Evolutionary conservation across 2,888 invertebrate genomes (phyloP).

Genomic region (Platycnemis pennipes): DNA sequence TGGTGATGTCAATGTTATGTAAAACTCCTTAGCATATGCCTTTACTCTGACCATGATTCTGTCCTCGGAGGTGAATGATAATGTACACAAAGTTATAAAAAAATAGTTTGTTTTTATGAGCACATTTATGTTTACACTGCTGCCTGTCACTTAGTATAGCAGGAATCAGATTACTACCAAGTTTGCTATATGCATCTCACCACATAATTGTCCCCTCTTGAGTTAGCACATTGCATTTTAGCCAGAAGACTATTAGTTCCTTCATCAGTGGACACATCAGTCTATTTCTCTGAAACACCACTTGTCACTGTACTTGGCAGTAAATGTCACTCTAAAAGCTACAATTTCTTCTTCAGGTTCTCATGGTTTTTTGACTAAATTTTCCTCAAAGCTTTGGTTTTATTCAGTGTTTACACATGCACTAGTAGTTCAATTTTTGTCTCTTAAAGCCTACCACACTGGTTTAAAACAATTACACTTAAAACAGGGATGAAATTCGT

Average conservation of each 20-base stretch:
- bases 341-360: background rate
- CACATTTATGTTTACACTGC: background rate
- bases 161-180: background rate
- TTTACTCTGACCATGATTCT: background rate
- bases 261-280: background rate
- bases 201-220: background rate
- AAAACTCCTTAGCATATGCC: background rate
- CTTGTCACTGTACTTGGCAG: background rate
- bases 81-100: background rate
- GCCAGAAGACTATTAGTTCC: background rate
- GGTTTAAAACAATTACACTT: background rate
- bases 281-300: background rate
- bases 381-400: constrained; percentile 12
- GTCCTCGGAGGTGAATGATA: background rate
- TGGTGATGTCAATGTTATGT: background rate
- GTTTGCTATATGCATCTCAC: background rate
- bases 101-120: background rate
- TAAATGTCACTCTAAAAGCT: background rate
- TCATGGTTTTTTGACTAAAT: background rate
- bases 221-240: background rate
- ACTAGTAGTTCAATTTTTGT: background rate
- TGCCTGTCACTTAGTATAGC: background rate
- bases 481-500: background rate
- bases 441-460: background rate
- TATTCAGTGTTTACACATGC: background rate